A percentile compares a stretch with the other conserved stretches of the same genome.
These are phyloP conservation scores for Tetramorium alpestre DNA, from an alignment of 1,140 invertebrate species.

Conservation along the genomic window DNA sequence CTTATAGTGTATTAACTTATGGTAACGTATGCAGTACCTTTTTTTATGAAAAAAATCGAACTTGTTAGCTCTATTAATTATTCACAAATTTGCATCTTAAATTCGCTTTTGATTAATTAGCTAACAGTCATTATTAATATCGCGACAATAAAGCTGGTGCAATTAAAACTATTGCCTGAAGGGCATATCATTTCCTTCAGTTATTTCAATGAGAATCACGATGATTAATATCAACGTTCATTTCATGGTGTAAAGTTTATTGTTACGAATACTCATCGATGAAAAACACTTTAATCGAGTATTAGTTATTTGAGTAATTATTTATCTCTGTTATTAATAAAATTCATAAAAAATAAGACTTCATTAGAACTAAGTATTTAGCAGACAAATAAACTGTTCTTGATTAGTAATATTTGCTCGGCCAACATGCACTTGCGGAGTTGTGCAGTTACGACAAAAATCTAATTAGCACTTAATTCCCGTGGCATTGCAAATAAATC, in stretches of 20 bases:
- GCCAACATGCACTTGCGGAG: not conserved
- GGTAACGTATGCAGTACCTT: slow-evolving; percentile 7
- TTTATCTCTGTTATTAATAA: not conserved
- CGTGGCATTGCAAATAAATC: not conserved
- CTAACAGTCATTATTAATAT: not conserved
- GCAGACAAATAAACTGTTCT: not conserved
- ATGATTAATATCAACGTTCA: not conserved
- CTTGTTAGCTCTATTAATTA: not conserved
- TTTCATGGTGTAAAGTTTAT: not conserved
- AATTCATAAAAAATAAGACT: not conserved
- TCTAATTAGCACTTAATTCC: not conserved
- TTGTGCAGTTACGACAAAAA: not conserved
- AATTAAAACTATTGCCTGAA: not conserved
- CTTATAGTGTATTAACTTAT: slow-evolving; percentile 21
- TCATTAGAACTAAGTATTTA: not conserved
- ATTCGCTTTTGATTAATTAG: not conserved
- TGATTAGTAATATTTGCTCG: not conserved
- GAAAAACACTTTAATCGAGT: not conserved
- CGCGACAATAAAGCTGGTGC: not conserved
- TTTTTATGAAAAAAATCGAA: slow-evolving; percentile 11
- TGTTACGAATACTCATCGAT: not conserved
- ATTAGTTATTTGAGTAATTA: not conserved
- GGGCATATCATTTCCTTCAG: not conserved
- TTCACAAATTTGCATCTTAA: not conserved
- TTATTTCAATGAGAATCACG: not conserved